Conservation (phyloP, 2,113 vertebrate genomes). For the Gymnogyps californianus region DNA sequence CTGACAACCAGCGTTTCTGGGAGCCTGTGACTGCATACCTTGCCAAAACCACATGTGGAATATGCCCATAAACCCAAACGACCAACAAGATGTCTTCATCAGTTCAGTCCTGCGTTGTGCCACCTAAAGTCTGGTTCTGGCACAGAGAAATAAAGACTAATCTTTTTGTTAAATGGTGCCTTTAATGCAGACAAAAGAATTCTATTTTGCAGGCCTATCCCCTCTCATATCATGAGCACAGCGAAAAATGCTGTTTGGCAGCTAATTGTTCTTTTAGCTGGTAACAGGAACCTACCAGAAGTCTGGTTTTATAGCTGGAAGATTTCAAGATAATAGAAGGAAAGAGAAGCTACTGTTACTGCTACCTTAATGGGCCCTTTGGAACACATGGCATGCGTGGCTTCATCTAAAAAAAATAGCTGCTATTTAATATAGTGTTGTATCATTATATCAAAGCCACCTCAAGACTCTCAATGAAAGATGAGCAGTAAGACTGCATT, state of each 20-base stretch:
- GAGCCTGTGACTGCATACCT: neutral
- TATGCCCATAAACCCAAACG: neutral
- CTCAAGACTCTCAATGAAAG: neutral
- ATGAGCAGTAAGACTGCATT: neutral
- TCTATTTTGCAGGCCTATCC: neutral
- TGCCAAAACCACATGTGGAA: neutral
- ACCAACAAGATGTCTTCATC: neutral
- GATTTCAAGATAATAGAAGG: neutral
- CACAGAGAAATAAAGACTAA: neutral
- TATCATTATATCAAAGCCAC: neutral
- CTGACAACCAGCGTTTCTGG: accelerated
- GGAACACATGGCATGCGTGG: neutral
- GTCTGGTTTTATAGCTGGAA: neutral
- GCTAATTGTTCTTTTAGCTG: neutral
- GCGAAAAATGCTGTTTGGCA: neutral
- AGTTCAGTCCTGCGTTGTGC: neutral
- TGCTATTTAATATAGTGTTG: neutral
- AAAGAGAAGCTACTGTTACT: neutral
- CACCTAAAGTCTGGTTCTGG: neutral
- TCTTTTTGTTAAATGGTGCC: neutral
- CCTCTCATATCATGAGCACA: neutral
- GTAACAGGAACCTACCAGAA: neutral
- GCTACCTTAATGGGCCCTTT: neutral
- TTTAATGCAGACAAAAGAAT: neutral
- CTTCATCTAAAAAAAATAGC: neutral